These are phyloP conservation scores for Sinodicranocentrus sp. DNA, from an alignment of 2,888 invertebrate species.

Conservation along the genomic window DNA sequence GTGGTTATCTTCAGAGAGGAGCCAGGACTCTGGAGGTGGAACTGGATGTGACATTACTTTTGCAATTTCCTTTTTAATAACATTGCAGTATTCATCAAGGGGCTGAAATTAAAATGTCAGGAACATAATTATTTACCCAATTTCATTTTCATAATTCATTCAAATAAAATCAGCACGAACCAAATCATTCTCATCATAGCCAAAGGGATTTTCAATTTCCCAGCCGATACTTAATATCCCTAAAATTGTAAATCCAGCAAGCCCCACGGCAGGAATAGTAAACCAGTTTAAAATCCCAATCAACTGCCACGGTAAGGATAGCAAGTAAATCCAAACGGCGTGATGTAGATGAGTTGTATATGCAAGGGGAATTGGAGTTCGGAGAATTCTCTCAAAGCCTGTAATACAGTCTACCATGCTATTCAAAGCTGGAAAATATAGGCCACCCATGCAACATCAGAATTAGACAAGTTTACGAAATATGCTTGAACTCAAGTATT, in stretches of 20 bases:
- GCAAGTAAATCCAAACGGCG: constrained; percentile 63
- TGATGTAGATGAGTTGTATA: constrained; percentile 70
- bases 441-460: too few species aligned
- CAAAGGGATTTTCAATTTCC: constrained; percentile 72
- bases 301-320: constrained; percentile 62
- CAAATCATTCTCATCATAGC: constrained; percentile 69
- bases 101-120: constrained; percentile 45
- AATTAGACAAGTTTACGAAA: too few species aligned
- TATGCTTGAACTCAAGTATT: too few species aligned
- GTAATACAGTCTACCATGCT: constrained; percentile 62
- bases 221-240: constrained; percentile 67
- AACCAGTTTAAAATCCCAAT: constrained; percentile 56
- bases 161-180: constrained; percentile 7
- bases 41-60: constrained; percentile 63
- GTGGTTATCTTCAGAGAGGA: constrained; percentile 60
- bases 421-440: constrained; percentile 40
- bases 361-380: constrained; percentile 70
- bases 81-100: constrained; percentile 71
- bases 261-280: constrained; percentile 57
- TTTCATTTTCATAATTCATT: background rate
- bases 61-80: constrained; percentile 67
- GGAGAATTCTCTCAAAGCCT: constrained; percentile 66
- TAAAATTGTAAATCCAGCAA: constrained; percentile 62
- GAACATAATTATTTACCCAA: too few species aligned
- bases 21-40: constrained; percentile 65